Percentiles rank a stretch among this genome's conserved stretches.
These are phyloP conservation scores for Tortrix viridana DNA, from an alignment of 2,888 invertebrate species.

Conservation along the genomic window DNA sequence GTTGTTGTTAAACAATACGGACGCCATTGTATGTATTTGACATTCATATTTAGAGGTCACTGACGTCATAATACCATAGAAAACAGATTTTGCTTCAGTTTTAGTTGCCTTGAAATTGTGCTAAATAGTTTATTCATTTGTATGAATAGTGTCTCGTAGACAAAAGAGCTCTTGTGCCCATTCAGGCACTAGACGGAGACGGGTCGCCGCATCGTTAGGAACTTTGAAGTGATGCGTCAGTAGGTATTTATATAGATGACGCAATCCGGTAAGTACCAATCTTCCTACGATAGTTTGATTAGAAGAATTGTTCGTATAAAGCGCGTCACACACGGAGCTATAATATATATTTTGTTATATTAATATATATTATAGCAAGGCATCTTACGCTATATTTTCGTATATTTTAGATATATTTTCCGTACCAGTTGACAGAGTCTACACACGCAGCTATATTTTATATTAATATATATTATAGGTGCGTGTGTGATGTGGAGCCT, in stretches of 20 bases:
- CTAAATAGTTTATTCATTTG: conserved; percentile 10
- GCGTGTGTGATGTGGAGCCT: no score
- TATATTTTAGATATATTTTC: no score
- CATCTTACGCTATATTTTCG: no score
- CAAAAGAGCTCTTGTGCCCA: conserved; percentile 6
- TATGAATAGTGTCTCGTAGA: background rate
- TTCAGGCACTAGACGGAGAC: conserved; percentile 10
- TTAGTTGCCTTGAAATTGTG: conserved; percentile 16
- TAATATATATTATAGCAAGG: no score
- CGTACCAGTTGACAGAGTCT: no score
- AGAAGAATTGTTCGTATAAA: no score
- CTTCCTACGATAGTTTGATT: background rate
- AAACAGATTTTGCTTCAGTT: conserved; percentile 17
- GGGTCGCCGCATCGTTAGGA: conserved; percentile 16
- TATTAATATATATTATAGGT: no score
- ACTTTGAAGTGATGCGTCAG: conserved; percentile 3
- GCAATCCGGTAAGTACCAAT: background rate
- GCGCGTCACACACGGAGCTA: no score
- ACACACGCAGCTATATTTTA: no score
- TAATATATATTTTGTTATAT: no score
- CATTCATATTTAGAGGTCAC: conserved; percentile 15
- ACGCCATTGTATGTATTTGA: background rate
- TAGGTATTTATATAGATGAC: background rate
- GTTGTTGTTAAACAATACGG: background rate
- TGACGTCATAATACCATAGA: conserved; percentile 1